These are phyloP conservation scores for Chondrosia reniformis DNA, from an alignment of 37 sponge, comb jelly and placozoan species.

Conservation along the genomic window DNA sequence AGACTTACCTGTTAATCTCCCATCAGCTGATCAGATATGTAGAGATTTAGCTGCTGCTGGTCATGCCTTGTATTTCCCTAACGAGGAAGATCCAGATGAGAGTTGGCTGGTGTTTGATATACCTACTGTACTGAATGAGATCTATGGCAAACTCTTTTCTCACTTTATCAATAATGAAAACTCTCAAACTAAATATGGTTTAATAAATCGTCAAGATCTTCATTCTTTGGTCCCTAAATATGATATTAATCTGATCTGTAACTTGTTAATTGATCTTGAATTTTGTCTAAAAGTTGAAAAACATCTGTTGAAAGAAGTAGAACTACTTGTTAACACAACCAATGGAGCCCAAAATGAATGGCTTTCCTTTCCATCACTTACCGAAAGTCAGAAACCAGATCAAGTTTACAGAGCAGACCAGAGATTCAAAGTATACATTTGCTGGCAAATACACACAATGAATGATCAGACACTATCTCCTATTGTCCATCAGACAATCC, in stretches of 20 bases:
- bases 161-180: not conserved
- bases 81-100: not conserved
- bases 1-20: too few species aligned
- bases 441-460: not conserved
- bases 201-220: not conserved
- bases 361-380: constrained; percentile 4
- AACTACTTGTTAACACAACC: not conserved
- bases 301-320: not conserved
- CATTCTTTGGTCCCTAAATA: not conserved
- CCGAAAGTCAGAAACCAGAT: not conserved
- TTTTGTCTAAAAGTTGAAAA: not conserved
- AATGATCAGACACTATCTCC: not conserved
- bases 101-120: not conserved
- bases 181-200: too few species aligned
- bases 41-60: not conserved
- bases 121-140: not conserved
- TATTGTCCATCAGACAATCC: not conserved
- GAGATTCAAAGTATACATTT: not conserved
- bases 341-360: not conserved
- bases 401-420: not conserved
- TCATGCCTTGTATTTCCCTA: not conserved
- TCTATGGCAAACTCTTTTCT: not conserved
- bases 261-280: not conserved
- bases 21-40: not conserved
- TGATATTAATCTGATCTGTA: not conserved